phyloP scores from a whole-genome alignment of 2,797 vertebrate genomes.

The Catharus ustulatus region DNA sequence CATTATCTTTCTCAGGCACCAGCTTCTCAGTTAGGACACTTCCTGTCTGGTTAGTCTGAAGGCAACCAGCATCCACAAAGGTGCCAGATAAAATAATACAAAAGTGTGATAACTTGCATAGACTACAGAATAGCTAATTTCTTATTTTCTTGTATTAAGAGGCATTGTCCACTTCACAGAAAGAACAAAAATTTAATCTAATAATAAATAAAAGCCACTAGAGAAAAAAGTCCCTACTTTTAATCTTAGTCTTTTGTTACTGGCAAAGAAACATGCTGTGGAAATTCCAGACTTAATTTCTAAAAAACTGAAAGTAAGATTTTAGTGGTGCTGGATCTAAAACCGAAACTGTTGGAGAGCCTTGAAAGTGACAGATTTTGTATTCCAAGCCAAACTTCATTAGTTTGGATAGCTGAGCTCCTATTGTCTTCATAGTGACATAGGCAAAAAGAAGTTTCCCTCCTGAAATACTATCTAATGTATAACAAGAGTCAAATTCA shows the following conservation, averaged over 20 bases:
- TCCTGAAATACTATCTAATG: background rate
- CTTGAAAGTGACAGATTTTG: conserved; percentile 14
- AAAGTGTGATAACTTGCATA: background rate
- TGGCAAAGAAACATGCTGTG: conserved; percentile 49
- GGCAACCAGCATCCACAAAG: background rate
- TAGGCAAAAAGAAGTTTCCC: background rate
- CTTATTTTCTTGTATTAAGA: background rate
- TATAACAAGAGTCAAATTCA: background rate
- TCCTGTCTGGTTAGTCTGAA: background rate
- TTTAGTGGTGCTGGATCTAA: conserved; percentile 31
- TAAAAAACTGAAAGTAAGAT: background rate
- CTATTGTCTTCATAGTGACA: background rate
- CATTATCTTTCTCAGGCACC: background rate
- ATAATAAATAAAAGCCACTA: background rate
- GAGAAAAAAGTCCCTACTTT: conserved; percentile 53
- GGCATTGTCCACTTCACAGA: background rate
- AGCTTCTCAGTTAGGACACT: background rate
- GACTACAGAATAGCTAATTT: background rate
- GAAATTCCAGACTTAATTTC: conserved; percentile 73
- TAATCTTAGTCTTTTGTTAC: conserved; percentile 37
- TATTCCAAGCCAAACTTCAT: background rate
- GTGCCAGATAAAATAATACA: background rate
- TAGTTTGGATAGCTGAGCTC: background rate
- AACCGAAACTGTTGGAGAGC: conserved; percentile 50
- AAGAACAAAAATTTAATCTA: background rate